Evolutionary conservation across 2,113 vertebrate genomes (phyloP).

Genomic region (Ceyx cyanopectus): DNA sequence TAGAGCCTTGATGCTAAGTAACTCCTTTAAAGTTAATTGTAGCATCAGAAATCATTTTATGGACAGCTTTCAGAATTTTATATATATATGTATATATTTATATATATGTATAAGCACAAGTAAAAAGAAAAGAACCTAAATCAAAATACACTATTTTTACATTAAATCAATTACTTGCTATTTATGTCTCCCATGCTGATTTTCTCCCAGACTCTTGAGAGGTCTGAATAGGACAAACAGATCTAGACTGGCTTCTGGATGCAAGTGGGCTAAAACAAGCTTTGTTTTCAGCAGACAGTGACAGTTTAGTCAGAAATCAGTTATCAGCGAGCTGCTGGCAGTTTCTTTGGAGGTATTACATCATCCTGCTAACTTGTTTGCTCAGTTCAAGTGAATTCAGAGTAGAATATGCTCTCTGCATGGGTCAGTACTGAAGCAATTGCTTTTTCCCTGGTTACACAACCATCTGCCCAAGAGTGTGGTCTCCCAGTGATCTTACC

Average conservation of each 20-base stretch:
- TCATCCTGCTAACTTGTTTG: neutral
- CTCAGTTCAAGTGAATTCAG: neutral
- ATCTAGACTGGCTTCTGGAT: neutral
- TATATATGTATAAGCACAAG: too few relatives aligned
- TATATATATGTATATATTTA: too few relatives aligned
- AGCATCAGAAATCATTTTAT: too few relatives aligned
- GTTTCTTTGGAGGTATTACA: neutral
- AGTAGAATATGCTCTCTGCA: neutral
- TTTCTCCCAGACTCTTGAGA: neutral
- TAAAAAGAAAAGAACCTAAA: neutral
- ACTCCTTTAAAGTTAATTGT: too few relatives aligned
- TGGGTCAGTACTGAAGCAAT: neutral
- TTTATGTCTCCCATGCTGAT: neutral
- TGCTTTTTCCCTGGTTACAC: neutral
- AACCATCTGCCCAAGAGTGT: neutral
- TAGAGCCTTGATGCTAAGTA: too few relatives aligned
- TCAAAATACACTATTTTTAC: neutral
- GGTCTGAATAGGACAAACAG: neutral
- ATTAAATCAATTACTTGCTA: neutral
- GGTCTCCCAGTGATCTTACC: constrained; percentile 74
- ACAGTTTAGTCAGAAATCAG: neutral
- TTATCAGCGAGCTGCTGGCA: neutral
- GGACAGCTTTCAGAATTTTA: too few relatives aligned
- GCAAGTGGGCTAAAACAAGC: neutral
- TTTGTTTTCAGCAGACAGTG: neutral